phyloP scores from a whole-genome alignment of 1,140 invertebrate species.

The Nasonia giraulti region DNA sequence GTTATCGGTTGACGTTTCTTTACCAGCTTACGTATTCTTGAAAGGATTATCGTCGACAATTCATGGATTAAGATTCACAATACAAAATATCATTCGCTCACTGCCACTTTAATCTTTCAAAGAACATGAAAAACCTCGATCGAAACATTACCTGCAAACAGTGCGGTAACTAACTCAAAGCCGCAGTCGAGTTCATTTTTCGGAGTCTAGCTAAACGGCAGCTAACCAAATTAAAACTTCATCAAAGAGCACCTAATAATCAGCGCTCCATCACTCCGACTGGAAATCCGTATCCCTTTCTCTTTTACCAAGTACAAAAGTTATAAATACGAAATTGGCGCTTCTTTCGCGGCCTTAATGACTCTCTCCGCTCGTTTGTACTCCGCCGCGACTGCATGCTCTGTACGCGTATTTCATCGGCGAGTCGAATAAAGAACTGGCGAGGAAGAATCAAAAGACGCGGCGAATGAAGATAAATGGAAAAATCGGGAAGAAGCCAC shows the following conservation, averaged over 20 bases:
- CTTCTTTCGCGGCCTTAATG: neutral
- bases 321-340: neutral
- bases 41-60: too few relatives aligned
- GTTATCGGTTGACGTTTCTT: neutral
- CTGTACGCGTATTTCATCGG: neutral
- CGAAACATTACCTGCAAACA: neutral
- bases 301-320: neutral
- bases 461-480: slow-evolving; percentile 5
- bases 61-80: too few relatives aligned
- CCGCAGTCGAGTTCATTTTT: neutral
- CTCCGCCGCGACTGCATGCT: neutral
- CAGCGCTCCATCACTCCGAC: neutral
- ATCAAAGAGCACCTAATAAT: neutral
- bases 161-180: neutral
- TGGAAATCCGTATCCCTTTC: neutral
- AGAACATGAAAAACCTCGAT: neutral
- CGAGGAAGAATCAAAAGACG: neutral
- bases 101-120: neutral
- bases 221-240: neutral
- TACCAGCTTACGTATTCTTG: too few relatives aligned
- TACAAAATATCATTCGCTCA: neutral
- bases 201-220: neutral
- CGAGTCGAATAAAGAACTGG: neutral
- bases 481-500: neutral
- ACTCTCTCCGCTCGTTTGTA: neutral